Evolutionary conservation across 2,888 invertebrate genomes (phyloP), one percentile per base, ranked within the genome.

Genomic region (Ectobius pallidus): DNA sequence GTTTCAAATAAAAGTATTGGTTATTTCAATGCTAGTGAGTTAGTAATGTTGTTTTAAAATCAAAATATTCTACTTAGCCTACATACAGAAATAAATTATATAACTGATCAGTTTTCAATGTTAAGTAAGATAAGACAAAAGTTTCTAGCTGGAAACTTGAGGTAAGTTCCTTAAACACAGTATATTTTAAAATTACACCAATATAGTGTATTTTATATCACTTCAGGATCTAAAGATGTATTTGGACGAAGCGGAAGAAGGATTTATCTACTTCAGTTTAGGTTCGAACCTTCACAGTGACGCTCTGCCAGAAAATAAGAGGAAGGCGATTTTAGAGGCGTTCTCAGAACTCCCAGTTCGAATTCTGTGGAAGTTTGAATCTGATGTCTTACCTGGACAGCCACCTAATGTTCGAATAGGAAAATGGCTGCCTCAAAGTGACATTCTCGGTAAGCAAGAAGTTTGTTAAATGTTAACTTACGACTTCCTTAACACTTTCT

Each of bases 201-300:
- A 34, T 34, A 34, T 11, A 34, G 11, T 34, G 6, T 34, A 34
- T 52, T 20, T 52, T 22, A 7, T 22, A 27, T 52, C 25, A 25
- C 76, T 75, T 44, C 76, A 86, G 86, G 83, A 85, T 16, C 80
- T 87, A 76, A 82, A 85, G 77, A 78, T 80, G 14, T 79, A 85
- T 58, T 75, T 87, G 71, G 85, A 86, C 76, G 82, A 82, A 32
- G 84, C 86, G 0, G 78, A 79, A 18, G 84, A 87, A 70, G 87
- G 87, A 16, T 77, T 80, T 32, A 76, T 84, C 42, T 78, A 79
- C 18, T 79, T 84, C 18, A 80, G 81, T 9, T 74, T 84, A 30
- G 82, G 82, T 3, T 79, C 80, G 0, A 80, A 80, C 70, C 73
- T 82, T 14, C 75, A 80, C 16, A 76, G 76, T n/a, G 62, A 44